These are phyloP conservation scores for Danio rerio DNA, from an alignment of 2,113 vertebrate genomes.

Conservation along the genomic window GRCz12tu NC_133186.1:3013001-3013500, in stretches of 20 bases:
- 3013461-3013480: background rate
- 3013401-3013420: no score
- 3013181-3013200: slow-evolving; percentile 96
- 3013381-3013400: no score
- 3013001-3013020: no score
- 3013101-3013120: background rate
- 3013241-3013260: slow-evolving; percentile 93
- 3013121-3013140: slow-evolving; percentile 78
- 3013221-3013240: slow-evolving; percentile 88
- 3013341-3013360: no score
- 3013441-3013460: background rate
- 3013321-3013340: no score
- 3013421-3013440: no score
- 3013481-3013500: slow-evolving; percentile 25
- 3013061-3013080: no score
- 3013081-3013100: no score
- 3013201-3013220: slow-evolving; percentile 96
- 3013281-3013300: slow-evolving; percentile 94
- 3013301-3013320: slow-evolving; percentile 86
- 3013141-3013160: slow-evolving; percentile 85
- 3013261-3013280: slow-evolving; percentile 98
- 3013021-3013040: no score
- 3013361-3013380: no score
- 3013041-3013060: no score
- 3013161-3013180: slow-evolving; percentile 89